Evolutionary conservation across 2,888 invertebrate species (phyloP), one percentile per base, ranked within the genome.

Genomic region (Drosophila falleni): DNA sequence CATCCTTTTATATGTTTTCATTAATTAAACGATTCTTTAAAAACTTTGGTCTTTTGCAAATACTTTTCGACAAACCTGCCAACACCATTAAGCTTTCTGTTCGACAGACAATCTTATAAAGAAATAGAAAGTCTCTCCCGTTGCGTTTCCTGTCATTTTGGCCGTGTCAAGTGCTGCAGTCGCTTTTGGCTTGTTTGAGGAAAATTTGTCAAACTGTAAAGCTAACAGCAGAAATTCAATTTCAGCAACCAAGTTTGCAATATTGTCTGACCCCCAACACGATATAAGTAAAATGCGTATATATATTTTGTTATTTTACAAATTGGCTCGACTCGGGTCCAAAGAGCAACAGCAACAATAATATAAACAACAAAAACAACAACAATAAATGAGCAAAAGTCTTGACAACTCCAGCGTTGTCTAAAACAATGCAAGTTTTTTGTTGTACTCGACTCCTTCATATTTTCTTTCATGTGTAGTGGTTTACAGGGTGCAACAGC

Each of bases 151-250:
- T 61, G 56, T 74, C 69, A 69, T 44, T 68, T 55, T 55, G 50
- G 60, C 47, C 46, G 50, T 67, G 71, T 64, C 78, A 62, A 68
- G n/a, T 44, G 50, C 61, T 85, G 74, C 65, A 71, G 66, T 82
- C 75, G 71, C 80, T 79, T 70, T 87, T 79, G 74, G 76, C 83
- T 71, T 61, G 73, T 71, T 71, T 82, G 76, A 70, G 60, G 46
- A 44, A 74, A 88, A 88, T 86, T 85, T 85, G 88, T 85, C 84
- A 85, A 85, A 88, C 71, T 83, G 78, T 50, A 83, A 67, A 86
- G 78, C 80, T 70, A 80, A 74, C 44, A 78, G 71, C 70, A 72
- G 55, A 84, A 84, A 88, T 88, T 87, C 86, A 86, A 88, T 84
- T 84, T 84, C 71, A 71, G 63, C 78, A 71, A 67, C 71, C 71